A percentile compares a stretch with the other conserved stretches of the same genome.
phyloP scores from a whole-genome alignment of 2,888 invertebrate genomes.

The Elegia similella region DNA sequence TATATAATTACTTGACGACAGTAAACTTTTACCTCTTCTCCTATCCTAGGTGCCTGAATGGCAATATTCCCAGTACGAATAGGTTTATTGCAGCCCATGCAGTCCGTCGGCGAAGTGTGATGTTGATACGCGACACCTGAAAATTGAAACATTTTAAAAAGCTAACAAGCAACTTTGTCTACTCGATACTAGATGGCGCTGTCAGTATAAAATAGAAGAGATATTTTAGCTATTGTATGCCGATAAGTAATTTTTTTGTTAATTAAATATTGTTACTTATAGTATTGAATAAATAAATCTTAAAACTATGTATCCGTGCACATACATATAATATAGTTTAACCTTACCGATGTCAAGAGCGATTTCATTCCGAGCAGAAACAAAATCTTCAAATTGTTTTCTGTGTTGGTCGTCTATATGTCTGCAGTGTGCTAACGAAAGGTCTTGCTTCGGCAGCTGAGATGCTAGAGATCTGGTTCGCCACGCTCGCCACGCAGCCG shows the following conservation, averaged over 20 bases:
- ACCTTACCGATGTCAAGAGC: conserved; percentile 94
- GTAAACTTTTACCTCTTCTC: conserved; percentile 76
- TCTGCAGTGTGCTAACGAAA: conserved; percentile 93
- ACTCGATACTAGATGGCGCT: conserved; percentile 46
- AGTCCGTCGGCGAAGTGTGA: conserved; percentile 83
- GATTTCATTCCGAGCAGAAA: conserved; percentile 96
- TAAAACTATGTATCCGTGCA: too few species aligned
- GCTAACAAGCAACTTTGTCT: conserved; percentile 28
- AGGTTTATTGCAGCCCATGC: conserved; percentile 90
- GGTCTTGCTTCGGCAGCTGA: conserved; percentile 97
- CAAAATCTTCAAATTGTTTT: conserved; percentile 95
- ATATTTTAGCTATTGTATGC: too few species aligned
- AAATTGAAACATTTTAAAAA: conserved; percentile 32
- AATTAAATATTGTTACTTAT: too few species aligned
- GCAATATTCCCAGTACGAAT: conserved; percentile 91
- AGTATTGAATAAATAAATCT: too few species aligned
- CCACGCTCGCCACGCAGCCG: conserved; percentile 71
- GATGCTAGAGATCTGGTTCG: conserved; percentile 84
- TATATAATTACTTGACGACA: neutral
- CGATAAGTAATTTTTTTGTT: too few species aligned
- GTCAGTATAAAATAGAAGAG: neutral
- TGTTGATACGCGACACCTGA: conserved; percentile 84
- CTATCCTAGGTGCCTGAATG: conserved; percentile 92
- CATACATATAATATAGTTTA: neutral
- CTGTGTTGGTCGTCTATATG: conserved; percentile 90